Base-by-base conservation (phyloP, 1,140 invertebrate genomes). In the Hylyphantes graminicola region DNA sequence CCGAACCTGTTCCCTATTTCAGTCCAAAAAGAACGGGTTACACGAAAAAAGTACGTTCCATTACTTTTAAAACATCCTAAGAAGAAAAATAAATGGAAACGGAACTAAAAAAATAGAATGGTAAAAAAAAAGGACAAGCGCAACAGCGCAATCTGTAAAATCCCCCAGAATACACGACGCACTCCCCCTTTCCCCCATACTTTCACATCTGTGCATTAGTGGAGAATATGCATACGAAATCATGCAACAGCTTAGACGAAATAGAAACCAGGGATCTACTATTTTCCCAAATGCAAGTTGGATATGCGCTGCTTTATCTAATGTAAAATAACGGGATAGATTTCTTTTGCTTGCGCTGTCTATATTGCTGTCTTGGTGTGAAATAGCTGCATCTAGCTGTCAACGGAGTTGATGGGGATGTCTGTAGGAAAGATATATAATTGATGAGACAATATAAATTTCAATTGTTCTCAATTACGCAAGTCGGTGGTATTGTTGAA, bases 161-260 rank as follows among this genome's bases (percentile, higher is more conserved):
- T 55, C 65, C 12, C 51, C 17, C 17, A 51, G 48, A 17, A 53
- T 65, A 21, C 65, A 13, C 35, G 17, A 19, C 55, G 57, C 17
- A 50, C 9, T n/a, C 13, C 59, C 35, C 17, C 6, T n/a, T 48
- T n/a, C 50, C 57, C 19, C 75, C 53, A 17, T 35, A 35, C 35
- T 35, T 63, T 53, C 35, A 15, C 50, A 15, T 75, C 68, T 65
- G 35, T 74, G 80, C 72, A 83, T 83, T 83, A 83, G 80, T 57
- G 51, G 51, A 54, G 80, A 83, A 83, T 83, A 83, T 83, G 80
- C 80, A 83, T 83, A 83, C 70, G 61, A 83, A 83, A 83, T 83
- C 80, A 53, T 57, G 80, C 72, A 74, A 74, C 72, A 83, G 80
- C 80, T 83, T 83, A 83, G 19, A 9, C 17, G 51, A 54, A 83